Evolutionary conservation across 2,113 vertebrate genomes (phyloP), one percentile per base, ranked within the genome.

Genomic region (Ameiurus melas): DNA sequence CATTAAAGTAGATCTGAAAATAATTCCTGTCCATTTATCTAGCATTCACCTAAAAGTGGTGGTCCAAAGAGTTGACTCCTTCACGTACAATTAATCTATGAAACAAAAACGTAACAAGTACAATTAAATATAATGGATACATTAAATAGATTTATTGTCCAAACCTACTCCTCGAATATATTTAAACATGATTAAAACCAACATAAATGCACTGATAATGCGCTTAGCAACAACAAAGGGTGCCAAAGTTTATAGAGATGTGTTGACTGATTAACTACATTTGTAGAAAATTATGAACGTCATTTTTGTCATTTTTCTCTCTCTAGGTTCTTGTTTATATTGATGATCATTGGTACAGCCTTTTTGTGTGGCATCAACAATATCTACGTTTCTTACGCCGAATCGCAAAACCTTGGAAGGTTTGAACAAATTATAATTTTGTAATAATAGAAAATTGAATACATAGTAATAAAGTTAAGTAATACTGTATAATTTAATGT

Each of bases 321-420:
- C 33, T 39, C 68, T 90, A 97, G 97, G 91, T 98, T 98, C 85
- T 97, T 98, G 96, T 98, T 98, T 87, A 96, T 98, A 87, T 88
- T 98, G 92, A 97, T 97, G 96, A 98, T 98, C 92, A 97, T 98
- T 81, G 95, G 97, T 88, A 98, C 97, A 0, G 96, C 97, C 57
- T 98, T 98, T 92, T 95, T 98, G 87, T 97, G 97, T 88, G 97
- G 97, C 39, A 95, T 98, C 95, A 98, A 97, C 94, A 98, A 97
- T 64, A 92, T 97, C 93, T 98, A 98, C 0, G 96, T 98, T 60
- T 96, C 97, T 77, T 98, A 97, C 80, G 94, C 95, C 89, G 93
- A 95, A 73, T 95, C 96, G 0, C 93, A 96, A 47, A 91, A 92
- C 77, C 96, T 98, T 60, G 97, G 97, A 93, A 97, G 94, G 97